Base-by-base conservation (phyloP, 2,888 invertebrate species). In the Trissolcus brochymenae region DNA sequence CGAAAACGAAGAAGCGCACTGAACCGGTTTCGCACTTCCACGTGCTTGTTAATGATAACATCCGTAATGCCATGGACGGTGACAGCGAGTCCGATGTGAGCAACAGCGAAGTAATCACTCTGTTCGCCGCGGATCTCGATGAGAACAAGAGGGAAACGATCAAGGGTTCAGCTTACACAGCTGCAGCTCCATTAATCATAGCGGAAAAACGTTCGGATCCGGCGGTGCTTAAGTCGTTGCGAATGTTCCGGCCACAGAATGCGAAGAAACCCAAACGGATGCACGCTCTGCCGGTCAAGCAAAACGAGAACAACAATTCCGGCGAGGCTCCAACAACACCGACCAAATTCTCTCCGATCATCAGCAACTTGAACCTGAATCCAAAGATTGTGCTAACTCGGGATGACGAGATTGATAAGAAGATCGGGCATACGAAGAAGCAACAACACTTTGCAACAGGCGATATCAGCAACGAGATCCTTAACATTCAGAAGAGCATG, bases 181-280 rank as follows among this genome's bases (percentile, higher is more conserved):
- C 88, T 0, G 85, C 88, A 0, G 87, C 88, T 1, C 88, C 86
- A 0, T 76, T 88, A 0, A 85, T 87, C 17, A 87, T 88, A 35
- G 83, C 87, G n/a, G 88, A 89, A 55, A 89, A 88, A 67, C 83
- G 87, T 4, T 89, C 91, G 77, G 91, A 92, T 82, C 91, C 92
- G 1, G 89, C 90, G 14, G 91, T 91, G 6, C 84, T 92, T 2
- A 91, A 91, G 84, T 90, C 90, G 4, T 82, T 92, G 51, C 84
- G 91, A 72, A 91, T 91, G 90, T 92, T 91, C 79, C 87, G 92
- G 80, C 90, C 90, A 2, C 87, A 87, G 6, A 89, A 85, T 57
- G 68, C 83, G 6, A 88, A 87, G 68, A 86, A 85, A 55, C 84
- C 83, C 0, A 82, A 83, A 17, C 82, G 84, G 53, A 78, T 74